Evolutionary conservation across 2,888 invertebrate species (phyloP).

Genomic region (Cantharis rustica): DNA sequence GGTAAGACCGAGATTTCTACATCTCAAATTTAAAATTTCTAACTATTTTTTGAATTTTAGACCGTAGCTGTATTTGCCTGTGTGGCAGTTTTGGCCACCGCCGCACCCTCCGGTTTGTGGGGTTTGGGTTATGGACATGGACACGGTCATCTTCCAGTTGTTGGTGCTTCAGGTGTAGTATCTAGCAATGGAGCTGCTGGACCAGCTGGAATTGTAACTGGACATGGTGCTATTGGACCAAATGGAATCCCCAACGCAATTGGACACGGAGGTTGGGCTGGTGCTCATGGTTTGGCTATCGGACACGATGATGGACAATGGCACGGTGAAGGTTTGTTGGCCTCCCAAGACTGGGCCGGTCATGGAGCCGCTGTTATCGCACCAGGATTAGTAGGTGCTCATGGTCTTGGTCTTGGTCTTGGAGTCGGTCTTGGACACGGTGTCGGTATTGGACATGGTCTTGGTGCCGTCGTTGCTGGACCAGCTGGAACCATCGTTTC

Average conservation of each 20-base stretch:
- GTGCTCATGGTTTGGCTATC: constrained; percentile 6
- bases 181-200: constrained; percentile 29
- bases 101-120: constrained; percentile 36
- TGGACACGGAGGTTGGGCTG: constrained; percentile 2
- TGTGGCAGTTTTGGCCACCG: constrained; percentile 36
- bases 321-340: constrained; percentile 31
- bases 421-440: constrained; percentile 26
- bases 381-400: not conserved
- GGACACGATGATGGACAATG: constrained; percentile 29
- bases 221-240: constrained; percentile 25
- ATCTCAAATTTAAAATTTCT: not conserved
- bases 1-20: constrained; percentile 28
- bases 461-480: constrained; percentile 42
- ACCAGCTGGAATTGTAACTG: constrained; percentile 35
- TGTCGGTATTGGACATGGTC: constrained; percentile 8
- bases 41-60: constrained; percentile 24
- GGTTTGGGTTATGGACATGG: constrained; percentile 8
- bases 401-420: constrained; percentile 10
- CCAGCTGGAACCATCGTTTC: constrained; percentile 44
- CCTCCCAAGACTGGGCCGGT: constrained; percentile 24
- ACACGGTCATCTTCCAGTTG: constrained; percentile 15
- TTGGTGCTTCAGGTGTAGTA: constrained; percentile 35
- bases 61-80: constrained; percentile 35
- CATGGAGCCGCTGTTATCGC: constrained; percentile 23
- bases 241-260: constrained; percentile 14